phyloP scores from a whole-genome alignment of 2,888 invertebrate species.

The Chironomus riparius region DNA sequence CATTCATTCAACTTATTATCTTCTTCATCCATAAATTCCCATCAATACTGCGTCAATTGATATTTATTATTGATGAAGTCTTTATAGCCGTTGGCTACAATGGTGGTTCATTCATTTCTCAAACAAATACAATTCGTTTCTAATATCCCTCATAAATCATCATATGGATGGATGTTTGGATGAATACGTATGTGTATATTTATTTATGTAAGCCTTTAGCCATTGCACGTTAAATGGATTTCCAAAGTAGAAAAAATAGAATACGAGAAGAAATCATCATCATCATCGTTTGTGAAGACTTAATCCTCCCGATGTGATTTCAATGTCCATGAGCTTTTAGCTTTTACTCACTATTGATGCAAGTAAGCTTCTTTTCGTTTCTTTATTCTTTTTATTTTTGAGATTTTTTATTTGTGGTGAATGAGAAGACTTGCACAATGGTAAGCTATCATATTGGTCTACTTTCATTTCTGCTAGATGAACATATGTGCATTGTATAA shows the following conservation, averaged over 20 bases:
- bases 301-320: neutral
- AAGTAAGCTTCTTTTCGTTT: neutral
- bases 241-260: neutral
- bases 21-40: neutral
- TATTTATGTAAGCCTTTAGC: neutral
- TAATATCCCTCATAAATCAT: conserved; percentile 19
- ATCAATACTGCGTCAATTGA: neutral
- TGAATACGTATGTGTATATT: neutral
- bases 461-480: neutral
- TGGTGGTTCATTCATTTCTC: conserved; percentile 1
- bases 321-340: neutral
- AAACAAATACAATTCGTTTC: neutral
- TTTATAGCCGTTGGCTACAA: conserved; percentile 12
- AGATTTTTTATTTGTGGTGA: neutral
- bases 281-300: neutral
- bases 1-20: neutral
- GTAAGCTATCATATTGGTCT: neutral
- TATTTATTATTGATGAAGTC: conserved; percentile 22
- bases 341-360: too few relatives aligned
- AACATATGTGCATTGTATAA: neutral
- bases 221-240: neutral
- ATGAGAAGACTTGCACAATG: neutral
- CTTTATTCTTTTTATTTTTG: neutral
- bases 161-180: neutral
- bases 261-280: neutral